Percentiles rank a stretch among this genome's conserved stretches.
phyloP scores from a whole-genome alignment of 2,888 invertebrate genomes.

The Linnaemya tessellans region DNA sequence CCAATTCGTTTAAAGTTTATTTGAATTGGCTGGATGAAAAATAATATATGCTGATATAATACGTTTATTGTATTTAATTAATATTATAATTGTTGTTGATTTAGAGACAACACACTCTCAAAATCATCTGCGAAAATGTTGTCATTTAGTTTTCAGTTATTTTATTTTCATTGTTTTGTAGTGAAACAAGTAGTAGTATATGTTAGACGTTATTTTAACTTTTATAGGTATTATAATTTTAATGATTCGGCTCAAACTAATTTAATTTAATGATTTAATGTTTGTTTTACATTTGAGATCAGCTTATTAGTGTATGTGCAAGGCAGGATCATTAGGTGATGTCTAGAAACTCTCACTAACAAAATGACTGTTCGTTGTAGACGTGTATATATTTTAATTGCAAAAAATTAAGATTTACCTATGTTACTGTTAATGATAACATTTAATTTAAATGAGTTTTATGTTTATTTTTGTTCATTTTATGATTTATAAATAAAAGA shows the following conservation, averaged over 20 bases:
- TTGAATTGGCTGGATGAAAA: background rate
- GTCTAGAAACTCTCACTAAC: background rate
- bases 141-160: background rate
- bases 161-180: background rate
- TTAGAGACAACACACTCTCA: background rate
- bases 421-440: conserved; percentile 5
- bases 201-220: background rate
- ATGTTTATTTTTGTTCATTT: conserved; percentile 30
- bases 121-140: background rate
- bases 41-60: background rate
- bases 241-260: background rate
- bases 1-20: background rate
- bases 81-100: background rate
- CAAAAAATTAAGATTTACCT: conserved; percentile 37
- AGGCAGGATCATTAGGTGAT: conserved; percentile 27
- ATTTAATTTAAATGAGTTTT: conserved; percentile 45
- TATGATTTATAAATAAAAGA: conserved; percentile 35
- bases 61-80: background rate
- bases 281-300: background rate
- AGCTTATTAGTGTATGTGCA: background rate
- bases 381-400: conserved; percentile 14
- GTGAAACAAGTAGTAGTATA: background rate
- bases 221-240: conserved; percentile 15
- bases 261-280: conserved; percentile 17
- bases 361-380: background rate